Evolutionary conservation across 2,797 vertebrate species (phyloP).

Genomic region (Halcyon badia): DNA sequence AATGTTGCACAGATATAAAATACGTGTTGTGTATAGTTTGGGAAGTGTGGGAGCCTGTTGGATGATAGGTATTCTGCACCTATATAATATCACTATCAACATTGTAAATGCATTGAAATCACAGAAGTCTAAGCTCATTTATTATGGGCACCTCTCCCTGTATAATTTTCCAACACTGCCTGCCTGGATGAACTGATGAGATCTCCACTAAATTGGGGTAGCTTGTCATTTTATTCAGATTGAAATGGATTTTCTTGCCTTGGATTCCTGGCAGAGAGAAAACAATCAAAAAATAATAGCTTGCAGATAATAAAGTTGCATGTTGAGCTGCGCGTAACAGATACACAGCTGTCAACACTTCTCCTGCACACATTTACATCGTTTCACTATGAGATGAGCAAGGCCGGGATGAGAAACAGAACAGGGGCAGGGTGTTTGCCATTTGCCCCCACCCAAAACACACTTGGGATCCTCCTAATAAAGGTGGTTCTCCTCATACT

Average conservation of each 20-base stretch:
- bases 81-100: not conserved
- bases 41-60: not conserved
- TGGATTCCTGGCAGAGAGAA: slow-evolving; percentile 36
- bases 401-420: not conserved
- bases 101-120: not conserved
- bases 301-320: not conserved
- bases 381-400: not conserved
- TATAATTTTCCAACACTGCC: slow-evolving; percentile 22
- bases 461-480: not conserved
- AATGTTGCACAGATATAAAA: not conserved
- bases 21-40: not conserved
- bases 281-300: slow-evolving; percentile 24
- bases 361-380: not conserved
- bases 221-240: slow-evolving; percentile 20
- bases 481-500: not conserved
- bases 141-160: not conserved
- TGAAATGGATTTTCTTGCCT: slow-evolving; percentile 53
- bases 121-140: slow-evolving; percentile 17
- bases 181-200: slow-evolving; percentile 31
- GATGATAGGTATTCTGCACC: not conserved
- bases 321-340: not conserved
- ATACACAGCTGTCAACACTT: slow-evolving; percentile 12
- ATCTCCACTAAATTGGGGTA: not conserved
- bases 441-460: not conserved
- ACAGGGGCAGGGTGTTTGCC: not conserved